Evolutionary conservation across 2,797 vertebrate genomes (phyloP), one percentile per base, ranked within the genome.

Genomic region (Iguana delicatissima): DNA sequence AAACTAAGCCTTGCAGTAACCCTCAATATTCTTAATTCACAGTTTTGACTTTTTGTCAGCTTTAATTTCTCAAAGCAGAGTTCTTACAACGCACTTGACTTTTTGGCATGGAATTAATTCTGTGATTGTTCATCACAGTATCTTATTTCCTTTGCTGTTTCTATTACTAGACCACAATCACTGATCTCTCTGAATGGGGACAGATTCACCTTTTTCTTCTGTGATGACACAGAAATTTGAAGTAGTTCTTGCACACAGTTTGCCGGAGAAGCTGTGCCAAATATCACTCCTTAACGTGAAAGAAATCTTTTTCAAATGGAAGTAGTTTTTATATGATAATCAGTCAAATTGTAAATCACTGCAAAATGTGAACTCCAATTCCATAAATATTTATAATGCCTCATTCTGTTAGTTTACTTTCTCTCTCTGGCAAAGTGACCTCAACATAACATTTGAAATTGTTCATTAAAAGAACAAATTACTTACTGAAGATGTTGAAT

Each of bases 281-380:
- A 91, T 93, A 90, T 32, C 57, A 91, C 32, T 85, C 24, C 22
- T 87, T 92, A 88, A 93, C 83, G 89, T 89, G 72, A 94, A 95
- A 94, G 50, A 92, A 92, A 64, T 89, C 32, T 88, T 50, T 96
- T 93, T 89, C 38, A 89, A 90, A 77, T 85, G 86, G 59, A 29
- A 50, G 86, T 92, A 29, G 89, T 91, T 95, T 96, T 94, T 77
- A 88, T 95, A 89, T 87, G 38, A 6, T 90, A 94, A 95, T 93
- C 90, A 94, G 91, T 86, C 76, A 55, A 91, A 38, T 89, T 93
- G 72, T 92, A 93, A 77, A 94, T 93, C 86, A 94, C 72, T 93
- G 84, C 91, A 92, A 95, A 96, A 89, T 86, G 87, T 64, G 85
- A 59, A 81, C 82, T 94, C 79, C 87, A 89, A 86, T 93, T 92